Evolutionary conservation across 2,797 vertebrate species (phyloP), one percentile per base, ranked within the genome.

Genomic region (Lepilemur septentrionalis): DNA sequence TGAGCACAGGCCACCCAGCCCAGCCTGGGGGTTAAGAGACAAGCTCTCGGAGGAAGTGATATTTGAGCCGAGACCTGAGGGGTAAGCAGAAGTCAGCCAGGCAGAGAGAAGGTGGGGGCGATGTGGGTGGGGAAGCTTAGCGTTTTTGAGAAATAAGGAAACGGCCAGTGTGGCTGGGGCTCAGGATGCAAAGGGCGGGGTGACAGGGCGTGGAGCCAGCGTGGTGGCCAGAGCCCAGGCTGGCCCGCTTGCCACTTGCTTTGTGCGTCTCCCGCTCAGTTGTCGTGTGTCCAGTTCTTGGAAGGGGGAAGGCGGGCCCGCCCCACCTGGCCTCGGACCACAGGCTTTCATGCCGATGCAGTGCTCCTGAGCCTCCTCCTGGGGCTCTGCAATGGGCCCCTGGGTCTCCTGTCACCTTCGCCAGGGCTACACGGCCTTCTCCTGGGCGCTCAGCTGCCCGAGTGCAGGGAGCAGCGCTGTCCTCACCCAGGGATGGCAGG

Each of bases 121-220:
- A 23, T 23, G 59, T 93, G 86, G 67, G 61, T 52, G 67, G 75
- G 72, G 59, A 61, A 90, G 59, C 32, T 59, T 12, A 15, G 30
- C 1, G 0, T 84, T 95, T 94, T 89, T 4, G 20, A 97, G 93
- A 95, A 83, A 70, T 5, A 48, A 84, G 87, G 92, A 96, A 96
- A 85, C 82, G 86, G 55, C 86, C 52, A n/a, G 79, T 4, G 55
- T 30, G 69, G 50, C 78, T 50, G 61, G 55, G 72, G 81, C 22
- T 86, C 30, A 73, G 46, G 46, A 52, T 0, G 5, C 43, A 23
- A 35, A 72, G 73, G 17, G 46, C 28, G 32, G 55, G n/a, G 83
- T 46, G 86, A 75, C 9, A 14, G 6, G 55, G 7, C 1, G 4
- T 1, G 72, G 85, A 48, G 35, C 83, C 83, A 67, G 22, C 7